phyloP scores from a whole-genome alignment of 2,113 vertebrate genomes.

The Lathamus discolor region DNA sequence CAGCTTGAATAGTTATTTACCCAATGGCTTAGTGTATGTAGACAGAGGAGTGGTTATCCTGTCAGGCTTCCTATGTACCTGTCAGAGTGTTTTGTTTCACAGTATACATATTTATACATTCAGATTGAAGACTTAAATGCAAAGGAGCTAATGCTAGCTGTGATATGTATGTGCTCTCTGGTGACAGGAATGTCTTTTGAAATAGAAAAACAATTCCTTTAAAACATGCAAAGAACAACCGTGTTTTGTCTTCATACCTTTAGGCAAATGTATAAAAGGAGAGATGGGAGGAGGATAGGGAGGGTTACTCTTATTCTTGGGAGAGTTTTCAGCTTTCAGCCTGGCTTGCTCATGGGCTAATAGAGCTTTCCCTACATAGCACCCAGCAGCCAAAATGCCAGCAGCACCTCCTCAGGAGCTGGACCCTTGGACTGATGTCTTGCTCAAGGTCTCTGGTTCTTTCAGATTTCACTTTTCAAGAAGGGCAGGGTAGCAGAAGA shows the following conservation, averaged over 20 bases:
- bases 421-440: neutral
- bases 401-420: accelerated
- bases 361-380: neutral
- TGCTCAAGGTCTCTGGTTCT: neutral
- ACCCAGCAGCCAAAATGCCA: neutral
- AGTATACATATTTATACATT: conserved; percentile 13
- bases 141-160: neutral
- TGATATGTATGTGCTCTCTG: neutral
- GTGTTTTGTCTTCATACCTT: neutral
- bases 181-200: neutral
- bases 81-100: neutral
- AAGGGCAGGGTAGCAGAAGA: neutral
- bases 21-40: neutral
- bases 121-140: neutral
- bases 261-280: neutral
- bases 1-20: neutral
- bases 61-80: conserved; percentile 8
- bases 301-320: neutral
- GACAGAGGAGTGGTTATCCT: conserved; percentile 42
- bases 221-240: neutral
- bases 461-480: neutral
- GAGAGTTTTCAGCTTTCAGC: neutral
- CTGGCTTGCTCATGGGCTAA: neutral
- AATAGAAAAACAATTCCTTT: neutral
- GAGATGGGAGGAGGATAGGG: neutral